phyloP scores from a whole-genome alignment of 2,113 vertebrate species.

The Excalfactoria chinensis region DNA sequence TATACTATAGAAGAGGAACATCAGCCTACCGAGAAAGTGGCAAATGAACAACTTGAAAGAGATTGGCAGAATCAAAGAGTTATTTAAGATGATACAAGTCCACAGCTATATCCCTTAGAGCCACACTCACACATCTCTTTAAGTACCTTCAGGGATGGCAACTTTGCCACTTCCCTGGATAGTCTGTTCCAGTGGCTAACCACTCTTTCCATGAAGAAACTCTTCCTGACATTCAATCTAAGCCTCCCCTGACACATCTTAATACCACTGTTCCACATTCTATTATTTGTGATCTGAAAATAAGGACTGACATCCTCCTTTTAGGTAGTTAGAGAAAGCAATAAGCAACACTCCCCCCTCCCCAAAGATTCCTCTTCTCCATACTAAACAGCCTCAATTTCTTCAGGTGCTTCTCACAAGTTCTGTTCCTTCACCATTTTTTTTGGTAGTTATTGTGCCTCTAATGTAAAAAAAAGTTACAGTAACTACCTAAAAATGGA shows the following conservation, averaged over 20 bases:
- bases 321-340: not conserved
- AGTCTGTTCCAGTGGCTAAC: not conserved
- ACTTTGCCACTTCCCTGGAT: not conserved
- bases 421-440: not conserved
- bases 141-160: not conserved
- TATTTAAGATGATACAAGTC: not conserved
- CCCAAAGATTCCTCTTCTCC: not conserved
- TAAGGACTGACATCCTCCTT: not conserved
- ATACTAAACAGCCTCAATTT: not conserved
- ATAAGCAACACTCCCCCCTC: not conserved
- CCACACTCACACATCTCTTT: not conserved
- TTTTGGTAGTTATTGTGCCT: not conserved
- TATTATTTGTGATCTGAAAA: not conserved
- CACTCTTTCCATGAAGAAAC: not conserved
- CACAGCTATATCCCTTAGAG: not conserved
- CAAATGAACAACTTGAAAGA: not conserved
- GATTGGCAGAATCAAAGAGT: too few species aligned
- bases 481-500: not conserved
- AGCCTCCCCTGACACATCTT: not conserved
- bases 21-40: not conserved
- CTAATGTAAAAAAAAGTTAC: not conserved
- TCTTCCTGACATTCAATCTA: not conserved
- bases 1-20: not conserved
- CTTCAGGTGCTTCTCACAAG: not conserved
- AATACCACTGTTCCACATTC: not conserved